Percentiles rank a stretch among this genome's conserved stretches.
These are phyloP conservation scores for Dynastes tityus DNA, from an alignment of 2,888 invertebrate species.

Conservation along the genomic window DNA sequence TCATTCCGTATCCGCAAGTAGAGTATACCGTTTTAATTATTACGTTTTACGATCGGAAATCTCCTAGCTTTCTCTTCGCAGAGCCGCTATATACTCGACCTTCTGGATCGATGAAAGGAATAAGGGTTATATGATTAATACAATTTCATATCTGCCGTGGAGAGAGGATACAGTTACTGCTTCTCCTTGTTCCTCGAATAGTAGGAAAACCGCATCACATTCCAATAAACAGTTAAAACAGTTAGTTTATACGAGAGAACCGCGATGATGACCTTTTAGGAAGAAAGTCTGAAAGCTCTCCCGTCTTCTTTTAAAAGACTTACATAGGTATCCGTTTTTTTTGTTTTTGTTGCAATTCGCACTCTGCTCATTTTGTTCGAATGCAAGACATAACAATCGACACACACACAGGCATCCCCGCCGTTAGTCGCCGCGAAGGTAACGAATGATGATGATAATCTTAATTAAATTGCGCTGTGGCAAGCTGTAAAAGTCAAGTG, in stretches of 20 bases:
- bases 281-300: neutral
- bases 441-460: slow-evolving; percentile 37
- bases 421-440: neutral
- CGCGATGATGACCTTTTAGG: neutral
- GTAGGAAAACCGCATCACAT: slow-evolving; percentile 7
- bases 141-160: neutral
- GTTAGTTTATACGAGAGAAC: neutral
- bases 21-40: slow-evolving; percentile 7
- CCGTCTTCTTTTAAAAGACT: neutral
- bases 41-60: neutral
- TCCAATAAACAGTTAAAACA: neutral
- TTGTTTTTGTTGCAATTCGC: neutral
- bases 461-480: slow-evolving; percentile 46
- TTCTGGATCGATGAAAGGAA: neutral
- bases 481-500: slow-evolving; percentile 25
- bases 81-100: neutral
- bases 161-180: neutral
- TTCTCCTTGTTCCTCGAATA: neutral
- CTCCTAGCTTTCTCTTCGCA: neutral
- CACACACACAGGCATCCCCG: neutral
- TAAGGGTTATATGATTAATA: neutral
- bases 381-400: neutral
- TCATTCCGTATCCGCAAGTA: slow-evolving; percentile 2
- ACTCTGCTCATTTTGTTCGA: neutral
- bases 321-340: neutral